A percentile compares a stretch with the other conserved stretches of the same genome.
Evolutionary conservation across 2,888 invertebrate genomes (phyloP).

Genomic region (Pseudolycoriella hygida): DNA sequence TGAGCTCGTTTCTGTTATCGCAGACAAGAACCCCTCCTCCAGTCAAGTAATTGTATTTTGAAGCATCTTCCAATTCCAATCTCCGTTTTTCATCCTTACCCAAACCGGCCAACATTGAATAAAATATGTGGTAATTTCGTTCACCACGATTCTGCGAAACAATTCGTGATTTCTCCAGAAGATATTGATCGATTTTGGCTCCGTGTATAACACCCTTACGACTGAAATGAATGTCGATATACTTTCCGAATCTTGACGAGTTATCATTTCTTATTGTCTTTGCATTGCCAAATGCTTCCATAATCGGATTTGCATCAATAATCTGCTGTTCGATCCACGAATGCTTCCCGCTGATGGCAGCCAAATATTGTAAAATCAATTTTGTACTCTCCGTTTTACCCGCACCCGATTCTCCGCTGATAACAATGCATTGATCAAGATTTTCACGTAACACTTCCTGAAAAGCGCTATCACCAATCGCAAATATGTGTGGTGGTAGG

Average conservation of each 20-base stretch:
- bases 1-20: slow-evolving; percentile 68
- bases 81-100: slow-evolving; percentile 59
- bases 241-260: slow-evolving; percentile 91
- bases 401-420: slow-evolving; percentile 91
- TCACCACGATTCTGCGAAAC: slow-evolving; percentile 80
- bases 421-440: slow-evolving; percentile 84
- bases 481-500: slow-evolving; percentile 87
- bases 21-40: slow-evolving; percentile 61
- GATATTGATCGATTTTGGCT: slow-evolving; percentile 85
- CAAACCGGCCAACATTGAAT: slow-evolving; percentile 73
- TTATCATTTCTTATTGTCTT: slow-evolving; percentile 93
- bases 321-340: slow-evolving; percentile 97
- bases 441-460: slow-evolving; percentile 55
- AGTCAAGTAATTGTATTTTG: slow-evolving; percentile 63
- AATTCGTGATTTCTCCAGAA: slow-evolving; percentile 84
- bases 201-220: slow-evolving; percentile 74
- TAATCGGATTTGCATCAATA: slow-evolving; percentile 86
- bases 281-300: slow-evolving; percentile 95
- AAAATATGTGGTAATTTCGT: slow-evolving; percentile 92
- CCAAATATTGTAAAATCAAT: slow-evolving; percentile 80
- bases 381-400: slow-evolving; percentile 96
- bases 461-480: slow-evolving; percentile 84
- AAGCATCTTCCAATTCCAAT: slow-evolving; percentile 53
- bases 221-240: slow-evolving; percentile 79
- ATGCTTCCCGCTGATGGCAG: slow-evolving; percentile 85